Conservation (phyloP, 2,797 vertebrate species). For the Sylvia borin region DNA sequence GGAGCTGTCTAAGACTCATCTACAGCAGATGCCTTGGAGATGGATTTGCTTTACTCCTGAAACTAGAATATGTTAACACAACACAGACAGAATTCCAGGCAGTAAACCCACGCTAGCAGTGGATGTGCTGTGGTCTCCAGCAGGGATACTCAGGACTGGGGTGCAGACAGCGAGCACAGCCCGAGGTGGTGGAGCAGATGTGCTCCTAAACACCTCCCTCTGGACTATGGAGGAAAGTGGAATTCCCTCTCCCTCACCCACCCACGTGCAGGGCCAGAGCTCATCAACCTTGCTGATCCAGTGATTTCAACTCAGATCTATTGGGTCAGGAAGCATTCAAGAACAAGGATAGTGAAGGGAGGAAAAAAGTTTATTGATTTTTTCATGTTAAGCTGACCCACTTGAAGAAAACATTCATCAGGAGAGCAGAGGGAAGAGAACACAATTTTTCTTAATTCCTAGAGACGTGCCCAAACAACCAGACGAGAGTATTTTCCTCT, state of each 20-base stretch:
- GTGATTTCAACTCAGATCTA: neutral
- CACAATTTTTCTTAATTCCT: neutral
- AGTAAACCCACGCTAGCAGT: neutral
- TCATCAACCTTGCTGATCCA: neutral
- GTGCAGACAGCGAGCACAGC: neutral
- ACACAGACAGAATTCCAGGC: neutral
- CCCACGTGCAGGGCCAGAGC: neutral
- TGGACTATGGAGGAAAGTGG: neutral
- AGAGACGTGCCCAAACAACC: neutral
- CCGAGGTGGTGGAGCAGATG: fast-evolving
- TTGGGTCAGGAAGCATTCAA: neutral
- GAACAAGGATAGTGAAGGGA: neutral
- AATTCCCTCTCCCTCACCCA: neutral
- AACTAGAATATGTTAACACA: neutral
- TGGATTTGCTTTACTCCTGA: neutral
- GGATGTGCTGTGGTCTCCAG: neutral
- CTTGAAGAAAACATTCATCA: neutral
- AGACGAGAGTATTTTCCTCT: neutral
- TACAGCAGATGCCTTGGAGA: neutral
- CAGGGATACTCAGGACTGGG: neutral
- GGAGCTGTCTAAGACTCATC: neutral
- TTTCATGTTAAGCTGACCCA: neutral
- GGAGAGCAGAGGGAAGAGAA: neutral
- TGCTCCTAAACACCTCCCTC: neutral
- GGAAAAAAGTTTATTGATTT: neutral